phyloP scores from a whole-genome alignment of 2,888 invertebrate species.

The Noctua pronuba region DNA sequence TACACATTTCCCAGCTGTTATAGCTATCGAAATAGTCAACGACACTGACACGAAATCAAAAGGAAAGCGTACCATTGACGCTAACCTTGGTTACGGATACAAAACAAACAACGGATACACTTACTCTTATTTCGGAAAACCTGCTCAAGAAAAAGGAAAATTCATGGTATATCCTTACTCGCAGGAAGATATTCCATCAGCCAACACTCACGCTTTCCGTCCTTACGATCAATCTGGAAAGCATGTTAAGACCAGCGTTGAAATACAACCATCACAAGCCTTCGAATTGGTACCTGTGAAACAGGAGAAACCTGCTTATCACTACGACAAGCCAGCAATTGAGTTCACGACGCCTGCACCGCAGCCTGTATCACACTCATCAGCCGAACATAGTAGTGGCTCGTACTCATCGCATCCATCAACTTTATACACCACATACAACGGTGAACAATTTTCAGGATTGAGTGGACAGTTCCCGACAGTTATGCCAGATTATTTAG shows the following conservation, averaged over 20 bases:
- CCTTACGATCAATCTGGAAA: conserved; percentile 69
- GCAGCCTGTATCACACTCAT: conserved; percentile 38
- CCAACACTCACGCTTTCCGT: conserved; percentile 53
- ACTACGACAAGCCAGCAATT: conserved; percentile 79
- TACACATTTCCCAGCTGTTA: conserved; percentile 88
- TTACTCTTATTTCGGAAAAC: conserved; percentile 88
- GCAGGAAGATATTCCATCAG: conserved; percentile 91
- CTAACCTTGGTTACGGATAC: conserved; percentile 93
- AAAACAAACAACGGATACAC: conserved; percentile 88
- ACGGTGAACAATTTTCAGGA: conserved; percentile 85
- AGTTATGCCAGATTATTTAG: conserved; percentile 87
- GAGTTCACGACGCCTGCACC: conserved; percentile 74
- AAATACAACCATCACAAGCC: conserved; percentile 91
- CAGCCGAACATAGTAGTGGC: conserved; percentile 60
- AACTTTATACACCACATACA: conserved; percentile 87
- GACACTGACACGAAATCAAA: conserved; percentile 88
- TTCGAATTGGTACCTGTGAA: conserved; percentile 85
- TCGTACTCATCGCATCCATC: conserved; percentile 73
- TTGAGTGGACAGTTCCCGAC: conserved; percentile 86
- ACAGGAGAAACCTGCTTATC: conserved; percentile 79
- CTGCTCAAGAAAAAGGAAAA: conserved; percentile 86
- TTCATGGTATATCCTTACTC: conserved; percentile 93
- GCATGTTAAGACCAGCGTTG: conserved; percentile 82
- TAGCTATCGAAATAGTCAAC: conserved; percentile 91
- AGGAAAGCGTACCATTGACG: conserved; percentile 93